phyloP scores from a whole-genome alignment of 2,888 invertebrate genomes.

The Crepidodera aurea region DNA sequence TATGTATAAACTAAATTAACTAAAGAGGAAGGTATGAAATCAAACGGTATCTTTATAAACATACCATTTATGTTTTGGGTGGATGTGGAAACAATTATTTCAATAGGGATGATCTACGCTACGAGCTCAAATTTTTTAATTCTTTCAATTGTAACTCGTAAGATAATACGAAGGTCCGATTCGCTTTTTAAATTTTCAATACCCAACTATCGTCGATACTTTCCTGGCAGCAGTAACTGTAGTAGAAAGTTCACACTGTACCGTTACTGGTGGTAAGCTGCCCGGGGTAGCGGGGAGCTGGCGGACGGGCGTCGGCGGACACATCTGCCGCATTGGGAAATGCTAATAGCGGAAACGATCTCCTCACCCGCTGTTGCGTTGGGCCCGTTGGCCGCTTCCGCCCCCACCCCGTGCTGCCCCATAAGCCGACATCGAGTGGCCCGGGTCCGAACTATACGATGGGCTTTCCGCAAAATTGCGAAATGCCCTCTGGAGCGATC shows the following conservation, averaged over 20 bases:
- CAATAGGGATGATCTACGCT: too few relatives aligned
- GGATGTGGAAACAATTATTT: too few relatives aligned
- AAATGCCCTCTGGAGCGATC: slow-evolving; percentile 37
- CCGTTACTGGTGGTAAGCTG: slow-evolving; percentile 5
- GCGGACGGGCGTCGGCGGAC: slow-evolving; percentile 43
- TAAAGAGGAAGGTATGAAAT: too few relatives aligned
- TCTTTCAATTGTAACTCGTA: too few relatives aligned
- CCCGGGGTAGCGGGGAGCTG: slow-evolving; percentile 9
- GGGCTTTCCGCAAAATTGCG: slow-evolving; percentile 34
- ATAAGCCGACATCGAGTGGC: slow-evolving; percentile 31
- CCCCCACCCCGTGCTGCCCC: slow-evolving; percentile 40
- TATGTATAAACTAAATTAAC: too few relatives aligned
- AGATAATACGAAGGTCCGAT: too few relatives aligned
- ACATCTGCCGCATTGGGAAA: slow-evolving; percentile 56
- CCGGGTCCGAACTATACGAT: slow-evolving; percentile 31
- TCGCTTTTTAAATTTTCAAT: too few relatives aligned
- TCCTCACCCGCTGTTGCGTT: slow-evolving; percentile 46
- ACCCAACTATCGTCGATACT: too few relatives aligned
- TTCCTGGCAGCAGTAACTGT: too few relatives aligned
- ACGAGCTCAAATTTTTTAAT: too few relatives aligned
- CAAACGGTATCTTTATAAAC: too few relatives aligned
- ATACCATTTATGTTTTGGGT: too few relatives aligned
- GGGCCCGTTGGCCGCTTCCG: slow-evolving; percentile 3
- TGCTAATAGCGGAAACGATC: slow-evolving; percentile 56
- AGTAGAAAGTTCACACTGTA: background rate